A percentile compares a stretch with the other conserved stretches of the same genome.
These are phyloP conservation scores for Cerceris ruficornis DNA, from an alignment of 2,888 invertebrate genomes.

Conservation along the genomic window DNA sequence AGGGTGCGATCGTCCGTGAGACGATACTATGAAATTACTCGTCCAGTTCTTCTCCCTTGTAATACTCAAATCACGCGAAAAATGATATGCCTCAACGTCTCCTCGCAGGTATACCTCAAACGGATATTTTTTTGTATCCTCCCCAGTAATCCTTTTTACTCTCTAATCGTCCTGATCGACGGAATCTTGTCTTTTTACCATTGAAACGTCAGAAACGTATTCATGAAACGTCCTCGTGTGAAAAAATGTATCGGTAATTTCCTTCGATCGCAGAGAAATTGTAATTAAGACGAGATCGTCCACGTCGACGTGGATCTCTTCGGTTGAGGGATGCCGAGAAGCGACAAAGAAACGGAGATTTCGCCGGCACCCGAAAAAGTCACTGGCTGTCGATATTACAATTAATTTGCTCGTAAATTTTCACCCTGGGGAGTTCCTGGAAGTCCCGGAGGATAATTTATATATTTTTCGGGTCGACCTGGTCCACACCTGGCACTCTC, in stretches of 20 bases:
- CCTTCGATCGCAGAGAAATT: not conserved
- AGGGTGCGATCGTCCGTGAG: conserved; percentile 32
- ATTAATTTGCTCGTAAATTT: conserved; percentile 81
- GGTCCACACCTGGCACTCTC: conserved; percentile 74
- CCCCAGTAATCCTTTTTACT: too few relatives aligned
- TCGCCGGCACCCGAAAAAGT: conserved; percentile 50
- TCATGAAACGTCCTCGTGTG: too few relatives aligned
- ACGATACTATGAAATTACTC: conserved; percentile 17
- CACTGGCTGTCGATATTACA: conserved; percentile 75
- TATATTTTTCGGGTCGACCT: conserved; percentile 73
- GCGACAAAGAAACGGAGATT: not conserved
- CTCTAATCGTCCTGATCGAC: too few relatives aligned
- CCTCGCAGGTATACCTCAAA: too few relatives aligned
- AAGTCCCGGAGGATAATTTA: conserved; percentile 78
- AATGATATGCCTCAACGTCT: conserved; percentile 1
- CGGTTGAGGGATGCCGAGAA: not conserved
- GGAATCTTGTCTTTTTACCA: too few relatives aligned
- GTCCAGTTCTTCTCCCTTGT: conserved; percentile 4
- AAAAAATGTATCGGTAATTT: not conserved
- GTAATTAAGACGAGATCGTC: not conserved
- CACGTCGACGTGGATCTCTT: not conserved
- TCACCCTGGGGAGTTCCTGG: conserved; percentile 73
- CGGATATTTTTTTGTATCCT: too few relatives aligned
- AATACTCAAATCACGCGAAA: conserved; percentile 35
- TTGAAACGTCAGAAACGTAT: too few relatives aligned